Conservation (phyloP, 1,140 invertebrate genomes). For the Amphibalanus amphitrite region DNA sequence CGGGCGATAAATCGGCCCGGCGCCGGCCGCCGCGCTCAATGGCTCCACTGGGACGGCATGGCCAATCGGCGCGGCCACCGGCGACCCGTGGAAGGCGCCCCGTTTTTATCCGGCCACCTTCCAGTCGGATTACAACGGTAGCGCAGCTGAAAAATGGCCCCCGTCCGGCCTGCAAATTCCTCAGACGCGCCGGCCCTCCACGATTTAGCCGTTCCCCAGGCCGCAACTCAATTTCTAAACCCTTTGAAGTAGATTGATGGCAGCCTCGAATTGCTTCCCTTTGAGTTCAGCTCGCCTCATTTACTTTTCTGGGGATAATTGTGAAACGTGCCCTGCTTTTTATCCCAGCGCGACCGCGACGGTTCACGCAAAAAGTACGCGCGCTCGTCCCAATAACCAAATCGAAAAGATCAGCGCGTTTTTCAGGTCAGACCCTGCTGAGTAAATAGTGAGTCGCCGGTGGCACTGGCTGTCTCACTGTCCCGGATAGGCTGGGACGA, state of each 20-base stretch:
- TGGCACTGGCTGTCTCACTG: too few species aligned
- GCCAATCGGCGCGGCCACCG: neutral
- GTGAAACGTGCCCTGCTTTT: neutral
- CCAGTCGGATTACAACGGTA: neutral
- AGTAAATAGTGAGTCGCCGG: too few species aligned
- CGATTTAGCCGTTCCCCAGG: neutral
- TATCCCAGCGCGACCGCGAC: neutral
- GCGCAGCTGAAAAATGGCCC: neutral
- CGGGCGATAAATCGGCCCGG: neutral
- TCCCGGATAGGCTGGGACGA: too few species aligned
- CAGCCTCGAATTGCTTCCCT: neutral
- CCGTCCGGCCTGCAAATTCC: neutral
- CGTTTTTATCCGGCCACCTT: neutral
- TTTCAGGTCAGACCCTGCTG: neutral
- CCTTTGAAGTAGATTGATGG: neutral
- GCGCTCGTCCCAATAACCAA: neutral
- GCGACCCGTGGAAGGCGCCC: too few species aligned
- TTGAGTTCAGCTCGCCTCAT: neutral
- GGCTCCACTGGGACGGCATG: neutral
- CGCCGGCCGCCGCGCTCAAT: neutral
- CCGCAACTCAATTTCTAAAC: constrained; percentile 1
- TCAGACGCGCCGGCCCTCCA: neutral
- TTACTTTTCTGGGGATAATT: neutral
- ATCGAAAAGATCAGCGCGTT: neutral
- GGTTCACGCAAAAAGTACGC: neutral